Percentiles rank a stretch among this genome's conserved stretches.
These are phyloP conservation scores for Drosophila funebris DNA, from an alignment of 1,140 invertebrate genomes.

Conservation along the genomic window DNA sequence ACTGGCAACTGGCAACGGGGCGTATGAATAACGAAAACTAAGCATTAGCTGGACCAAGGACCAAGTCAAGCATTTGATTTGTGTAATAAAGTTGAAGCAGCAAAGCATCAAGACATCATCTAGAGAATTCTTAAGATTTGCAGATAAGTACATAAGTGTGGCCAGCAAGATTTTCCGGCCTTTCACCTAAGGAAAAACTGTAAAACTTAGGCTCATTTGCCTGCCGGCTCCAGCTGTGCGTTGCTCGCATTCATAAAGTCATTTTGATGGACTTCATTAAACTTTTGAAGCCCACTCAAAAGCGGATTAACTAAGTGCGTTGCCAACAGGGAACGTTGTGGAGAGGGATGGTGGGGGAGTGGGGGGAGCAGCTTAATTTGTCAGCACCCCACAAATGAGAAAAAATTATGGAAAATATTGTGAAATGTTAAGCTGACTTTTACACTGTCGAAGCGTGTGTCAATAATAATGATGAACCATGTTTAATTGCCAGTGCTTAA, in stretches of 20 bases:
- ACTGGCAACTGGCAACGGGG: slow-evolving; percentile 34
- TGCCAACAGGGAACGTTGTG: too few species aligned
- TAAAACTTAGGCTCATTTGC: slow-evolving; percentile 1
- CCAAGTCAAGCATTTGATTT: slow-evolving; percentile 41
- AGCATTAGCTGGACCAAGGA: slow-evolving; percentile 43
- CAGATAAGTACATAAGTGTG: too few species aligned
- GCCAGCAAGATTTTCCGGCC: too few species aligned
- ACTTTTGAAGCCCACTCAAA: slow-evolving; percentile 36
- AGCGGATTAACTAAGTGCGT: slow-evolving; percentile 11
- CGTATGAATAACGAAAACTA: slow-evolving; percentile 69
- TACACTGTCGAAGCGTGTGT: slow-evolving; percentile 28
- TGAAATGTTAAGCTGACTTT: slow-evolving; percentile 35
- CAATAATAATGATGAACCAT: slow-evolving; percentile 75
- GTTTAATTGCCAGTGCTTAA: slow-evolving; percentile 56
- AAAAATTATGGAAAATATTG: slow-evolving; percentile 24
- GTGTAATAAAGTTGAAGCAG: slow-evolving; percentile 35
- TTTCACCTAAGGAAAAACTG: slow-evolving; percentile 7
- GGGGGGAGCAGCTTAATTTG: slow-evolving; percentile 54
- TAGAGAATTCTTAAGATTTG: background rate
- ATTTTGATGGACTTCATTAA: slow-evolving; percentile 29
- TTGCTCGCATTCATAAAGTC: slow-evolving; percentile 14
- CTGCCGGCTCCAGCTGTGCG: slow-evolving; percentile 4
- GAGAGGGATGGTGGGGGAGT: background rate
- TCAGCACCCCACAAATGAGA: slow-evolving; percentile 35
- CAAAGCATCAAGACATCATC: background rate